phyloP scores from a whole-genome alignment of 2,113 vertebrate genomes.

The Callipepla californica region DNA sequence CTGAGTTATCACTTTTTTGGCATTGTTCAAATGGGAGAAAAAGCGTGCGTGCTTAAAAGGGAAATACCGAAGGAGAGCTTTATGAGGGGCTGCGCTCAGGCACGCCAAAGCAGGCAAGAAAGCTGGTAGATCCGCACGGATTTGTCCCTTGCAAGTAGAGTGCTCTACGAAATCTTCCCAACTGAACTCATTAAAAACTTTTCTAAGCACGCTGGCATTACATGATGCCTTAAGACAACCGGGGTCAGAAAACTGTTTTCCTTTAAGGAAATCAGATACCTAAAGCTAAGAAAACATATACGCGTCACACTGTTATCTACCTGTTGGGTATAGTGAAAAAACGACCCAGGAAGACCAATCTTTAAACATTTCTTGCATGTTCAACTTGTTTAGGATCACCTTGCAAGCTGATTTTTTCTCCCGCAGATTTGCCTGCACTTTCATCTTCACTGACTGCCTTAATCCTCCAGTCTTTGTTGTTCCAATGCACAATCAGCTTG shows the following conservation, averaged over 20 bases:
- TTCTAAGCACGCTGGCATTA: neutral
- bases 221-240: constrained; percentile 34
- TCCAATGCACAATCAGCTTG: constrained; percentile 73
- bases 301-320: neutral
- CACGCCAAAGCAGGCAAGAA: neutral
- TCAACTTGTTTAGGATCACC: constrained; percentile 69
- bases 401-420: constrained; percentile 32
- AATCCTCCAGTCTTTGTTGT: constrained; percentile 77
- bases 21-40: constrained; percentile 72
- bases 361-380: constrained; percentile 62
- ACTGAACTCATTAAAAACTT: constrained; percentile 65
- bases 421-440: constrained; percentile 70
- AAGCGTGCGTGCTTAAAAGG: constrained; percentile 44
- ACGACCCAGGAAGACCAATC: neutral
- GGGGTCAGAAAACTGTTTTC: neutral
- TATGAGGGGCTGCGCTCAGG: constrained; percentile 17
- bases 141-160: constrained; percentile 15
- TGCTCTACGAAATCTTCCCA: constrained; percentile 57
- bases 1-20: constrained; percentile 78
- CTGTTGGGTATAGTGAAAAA: constrained; percentile 18
- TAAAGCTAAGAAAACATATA: neutral
- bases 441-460: constrained; percentile 76
- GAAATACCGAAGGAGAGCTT: constrained; percentile 46
- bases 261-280: neutral
- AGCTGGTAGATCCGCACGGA: neutral